A percentile compares a stretch with the other conserved stretches of the same genome.
phyloP scores from a whole-genome alignment of 35 echinoderm and acorn worm species.

The Anneissia japonica region DNA sequence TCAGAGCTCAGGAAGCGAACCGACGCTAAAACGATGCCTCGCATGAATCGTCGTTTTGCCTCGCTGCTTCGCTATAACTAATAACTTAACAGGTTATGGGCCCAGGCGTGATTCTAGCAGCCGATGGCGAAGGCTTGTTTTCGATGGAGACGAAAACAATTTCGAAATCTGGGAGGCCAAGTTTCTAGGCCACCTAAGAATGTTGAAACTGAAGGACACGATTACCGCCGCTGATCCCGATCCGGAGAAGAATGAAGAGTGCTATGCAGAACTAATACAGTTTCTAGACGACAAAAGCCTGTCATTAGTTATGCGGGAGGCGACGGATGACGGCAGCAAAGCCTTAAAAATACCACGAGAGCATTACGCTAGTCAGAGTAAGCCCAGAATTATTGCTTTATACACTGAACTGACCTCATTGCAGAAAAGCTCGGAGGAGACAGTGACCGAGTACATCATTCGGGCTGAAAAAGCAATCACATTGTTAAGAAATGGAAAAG shows the following conservation, averaged over 20 bases:
- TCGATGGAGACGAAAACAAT: slow-evolving; percentile 5
- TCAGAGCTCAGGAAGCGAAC: too few species aligned
- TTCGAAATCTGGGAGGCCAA: background rate
- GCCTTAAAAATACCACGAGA: background rate
- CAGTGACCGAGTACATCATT: slow-evolving; percentile 13
- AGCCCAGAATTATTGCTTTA: background rate
- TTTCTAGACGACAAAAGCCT: slow-evolving; percentile 4
- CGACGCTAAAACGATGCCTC: too few species aligned
- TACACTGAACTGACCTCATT: slow-evolving; percentile 29
- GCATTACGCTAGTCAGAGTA: background rate
- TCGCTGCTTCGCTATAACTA: too few species aligned
- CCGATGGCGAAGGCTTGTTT: background rate
- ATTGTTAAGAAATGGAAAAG: slow-evolving; percentile 12
- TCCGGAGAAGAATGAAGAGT: background rate
- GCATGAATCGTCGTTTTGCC: too few species aligned
- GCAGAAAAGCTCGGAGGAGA: slow-evolving; percentile 5
- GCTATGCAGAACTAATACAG: slow-evolving; percentile 17
- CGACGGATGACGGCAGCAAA: slow-evolving; percentile 10
- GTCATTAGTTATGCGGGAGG: slow-evolving; percentile 23
- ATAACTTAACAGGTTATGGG: slow-evolving; percentile 40
- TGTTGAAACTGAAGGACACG: background rate
- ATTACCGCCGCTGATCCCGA: background rate
- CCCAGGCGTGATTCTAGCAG: slow-evolving; percentile 18
- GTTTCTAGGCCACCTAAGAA: background rate
- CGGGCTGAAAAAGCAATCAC: background rate